These are phyloP conservation scores for Fragum whitleyi DNA, from an alignment of 2,888 invertebrate species.

Conservation along the genomic window DNA sequence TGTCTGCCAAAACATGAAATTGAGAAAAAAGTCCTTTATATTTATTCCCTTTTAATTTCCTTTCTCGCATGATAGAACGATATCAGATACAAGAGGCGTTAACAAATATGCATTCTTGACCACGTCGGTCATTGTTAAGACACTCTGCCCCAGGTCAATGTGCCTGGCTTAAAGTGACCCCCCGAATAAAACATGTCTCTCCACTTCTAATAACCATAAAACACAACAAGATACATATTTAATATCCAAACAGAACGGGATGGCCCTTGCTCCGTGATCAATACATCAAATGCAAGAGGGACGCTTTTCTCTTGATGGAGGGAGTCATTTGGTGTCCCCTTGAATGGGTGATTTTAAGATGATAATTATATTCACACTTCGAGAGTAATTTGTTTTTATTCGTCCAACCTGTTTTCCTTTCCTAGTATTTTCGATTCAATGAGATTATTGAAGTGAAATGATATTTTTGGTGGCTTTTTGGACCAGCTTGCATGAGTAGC, in stretches of 20 bases:
- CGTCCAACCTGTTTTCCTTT: conserved; percentile 13
- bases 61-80: conserved; percentile 57
- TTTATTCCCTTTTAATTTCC: conserved; percentile 61
- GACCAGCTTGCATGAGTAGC: not conserved
- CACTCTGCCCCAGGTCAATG: conserved; percentile 61
- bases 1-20: conserved; percentile 53
- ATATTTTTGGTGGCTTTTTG: not conserved
- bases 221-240: conserved; percentile 52
- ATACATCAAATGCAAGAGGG: conserved; percentile 52
- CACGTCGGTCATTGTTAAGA: conserved; percentile 43
- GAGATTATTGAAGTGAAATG: not conserved
- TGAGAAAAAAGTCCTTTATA: conserved; percentile 54
- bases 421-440: not conserved
- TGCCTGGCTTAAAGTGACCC: conserved; percentile 59
- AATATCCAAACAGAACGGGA: conserved; percentile 54
- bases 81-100: conserved; percentile 61
- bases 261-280: conserved; percentile 56
- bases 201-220: conserved; percentile 53
- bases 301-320: conserved; percentile 13
- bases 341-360: conserved; percentile 8
- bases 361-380: conserved; percentile 44
- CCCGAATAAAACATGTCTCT: conserved; percentile 47
- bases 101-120: conserved; percentile 39
- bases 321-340: conserved; percentile 3
- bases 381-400: conserved; percentile 66